phyloP scores from a whole-genome alignment of 2,888 invertebrate genomes.

The Phaedon cochleariae region DNA sequence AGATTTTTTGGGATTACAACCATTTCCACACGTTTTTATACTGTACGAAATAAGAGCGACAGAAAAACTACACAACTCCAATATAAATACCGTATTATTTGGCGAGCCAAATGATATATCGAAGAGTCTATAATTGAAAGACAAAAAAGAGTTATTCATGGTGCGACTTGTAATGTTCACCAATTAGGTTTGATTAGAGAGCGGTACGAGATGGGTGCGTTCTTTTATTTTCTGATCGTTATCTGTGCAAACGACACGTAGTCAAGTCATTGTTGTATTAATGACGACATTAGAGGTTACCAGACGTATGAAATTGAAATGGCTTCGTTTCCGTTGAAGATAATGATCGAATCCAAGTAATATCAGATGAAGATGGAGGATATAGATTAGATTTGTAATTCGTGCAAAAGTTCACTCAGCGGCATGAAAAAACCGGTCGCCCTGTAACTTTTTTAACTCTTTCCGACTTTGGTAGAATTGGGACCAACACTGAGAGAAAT shows the following conservation, averaged over 20 bases:
- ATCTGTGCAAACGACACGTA: conserved; percentile 17
- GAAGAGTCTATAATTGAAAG: conserved; percentile 21
- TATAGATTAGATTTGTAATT: no score
- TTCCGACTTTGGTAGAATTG: no score
- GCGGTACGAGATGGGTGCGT: conserved; percentile 30
- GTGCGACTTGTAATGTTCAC: conserved; percentile 19
- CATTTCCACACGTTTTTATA: background rate
- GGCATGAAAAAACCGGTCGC: no score
- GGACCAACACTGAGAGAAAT: no score
- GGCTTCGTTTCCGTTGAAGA: background rate
- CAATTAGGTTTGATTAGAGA: conserved; percentile 36
- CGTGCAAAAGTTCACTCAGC: no score
- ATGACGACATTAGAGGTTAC: background rate
- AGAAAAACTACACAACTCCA: conserved; percentile 18
- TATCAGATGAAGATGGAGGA: no score
- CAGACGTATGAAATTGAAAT: background rate
- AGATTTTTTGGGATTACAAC: background rate
- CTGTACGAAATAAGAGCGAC: background rate
- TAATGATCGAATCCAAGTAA: background rate
- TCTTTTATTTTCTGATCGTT: conserved; percentile 21
- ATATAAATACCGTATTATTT: conserved; percentile 30
- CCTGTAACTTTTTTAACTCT: no score
- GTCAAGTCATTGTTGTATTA: conserved; percentile 14
- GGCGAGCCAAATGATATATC: conserved; percentile 28
- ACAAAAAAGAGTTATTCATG: conserved; percentile 28